phyloP scores from a whole-genome alignment of 2,888 invertebrate species.

The Odontocolon sp. region DNA sequence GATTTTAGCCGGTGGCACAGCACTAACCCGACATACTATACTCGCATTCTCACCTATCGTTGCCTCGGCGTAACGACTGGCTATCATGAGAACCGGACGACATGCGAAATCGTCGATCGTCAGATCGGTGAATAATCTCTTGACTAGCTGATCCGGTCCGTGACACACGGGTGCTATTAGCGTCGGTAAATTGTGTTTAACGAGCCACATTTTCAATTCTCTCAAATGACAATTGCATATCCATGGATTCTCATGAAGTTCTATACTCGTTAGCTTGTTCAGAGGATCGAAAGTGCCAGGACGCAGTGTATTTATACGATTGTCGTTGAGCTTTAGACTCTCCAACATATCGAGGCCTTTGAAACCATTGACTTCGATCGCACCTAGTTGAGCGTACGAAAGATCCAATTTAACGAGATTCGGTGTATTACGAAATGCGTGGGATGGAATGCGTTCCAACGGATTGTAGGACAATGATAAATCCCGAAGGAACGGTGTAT shows the following conservation, averaged over 20 bases:
- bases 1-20: conserved; percentile 90
- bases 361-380: conserved; percentile 89
- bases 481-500: conserved; percentile 91
- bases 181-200: conserved; percentile 88
- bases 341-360: conserved; percentile 89
- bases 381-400: conserved; percentile 90
- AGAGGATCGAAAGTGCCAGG: conserved; percentile 88
- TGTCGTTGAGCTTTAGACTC: conserved; percentile 90
- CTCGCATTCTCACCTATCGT: conserved; percentile 93
- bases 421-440: conserved; percentile 88
- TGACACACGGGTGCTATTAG: conserved; percentile 90
- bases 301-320: conserved; percentile 88
- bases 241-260: conserved; percentile 94
- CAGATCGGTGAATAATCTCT: conserved; percentile 89
- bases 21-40: conserved; percentile 90
- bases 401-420: conserved; percentile 92
- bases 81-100: conserved; percentile 89
- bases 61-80: conserved; percentile 89
- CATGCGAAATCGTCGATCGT: conserved; percentile 93
- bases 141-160: conserved; percentile 86
- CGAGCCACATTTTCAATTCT: conserved; percentile 91
- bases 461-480: conserved; percentile 91
- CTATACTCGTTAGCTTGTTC: conserved; percentile 89
- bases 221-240: conserved; percentile 92
- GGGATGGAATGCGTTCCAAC: conserved; percentile 88